Base-by-base conservation (phyloP, 2,888 invertebrate genomes). In the Nudaria mundana region DNA sequence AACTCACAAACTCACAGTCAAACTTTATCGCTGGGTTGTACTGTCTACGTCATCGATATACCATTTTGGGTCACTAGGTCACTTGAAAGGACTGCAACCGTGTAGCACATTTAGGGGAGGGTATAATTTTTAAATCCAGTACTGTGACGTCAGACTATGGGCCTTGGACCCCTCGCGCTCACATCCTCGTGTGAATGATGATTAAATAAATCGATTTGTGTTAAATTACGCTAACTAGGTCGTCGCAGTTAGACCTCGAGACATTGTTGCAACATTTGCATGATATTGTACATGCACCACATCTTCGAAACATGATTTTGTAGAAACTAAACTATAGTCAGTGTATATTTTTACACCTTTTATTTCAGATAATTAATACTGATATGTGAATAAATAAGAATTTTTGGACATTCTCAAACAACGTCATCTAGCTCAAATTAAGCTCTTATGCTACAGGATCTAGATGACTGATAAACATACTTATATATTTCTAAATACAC, bases 21-120 rank as follows among this genome's bases (percentile, higher is more conserved):
- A 65, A 70, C 64, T 28, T 71, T 51, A 56, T 67, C 29, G 62
- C 56, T 52, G 52, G 64, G 62, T 48, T 82, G 82, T 86, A 83
- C 75, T 64, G 70, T 68, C 79, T 81, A 87, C 87, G 87, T 87
- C 87, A 87, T 79, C 66, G 55, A 63, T 64, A 66, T 54, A 60
- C 71, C 70, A 70, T 85, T 84, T 83, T 83, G 76, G 86, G 86
- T 87, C 67, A 87, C 76, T 85, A 77, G 87, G 86, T 86, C 86
- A 82, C 69, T 61, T 67, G 71, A 72, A 81, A 81, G 78, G 81
- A 74, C 73, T 81, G 83, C 81, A 82, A 72, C 68, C 68, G 66
- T 56, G 59, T 66, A 66, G 72, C 50, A 40, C 18, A 66, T 65
- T 69, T 56, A 70, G 71, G 72, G 71, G 64, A 65, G 60, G 62